Base-by-base conservation (phyloP, 2,797 vertebrate species). In the Psittacula echo region DNA sequence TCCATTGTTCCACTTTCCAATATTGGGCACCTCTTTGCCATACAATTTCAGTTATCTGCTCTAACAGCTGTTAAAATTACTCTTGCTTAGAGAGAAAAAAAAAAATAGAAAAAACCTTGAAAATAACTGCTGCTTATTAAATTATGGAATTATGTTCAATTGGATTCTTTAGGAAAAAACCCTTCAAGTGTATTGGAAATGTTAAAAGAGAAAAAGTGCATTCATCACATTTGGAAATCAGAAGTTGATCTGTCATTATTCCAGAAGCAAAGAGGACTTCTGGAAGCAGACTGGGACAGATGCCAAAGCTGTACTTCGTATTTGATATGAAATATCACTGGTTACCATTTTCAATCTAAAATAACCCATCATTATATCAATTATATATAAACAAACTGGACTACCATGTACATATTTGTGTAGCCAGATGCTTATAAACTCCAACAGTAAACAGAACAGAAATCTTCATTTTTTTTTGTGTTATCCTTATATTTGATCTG, bases 61-160 rank as follows among this genome's bases (percentile, higher is more conserved):
- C 41, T 47, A 93, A 60, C 50, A 95, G 67, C 62, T 87, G 42
- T 66, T 73, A 82, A 79, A 90, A 76, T 77, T 85, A 77, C 27
- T 85, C 51, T 66, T 87, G 44, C 67, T 87, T 47, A 41, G 29
- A 77, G 5, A 76, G 14, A 21, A 72, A 66, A 61, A 91, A 91
- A 54, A 47, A 5, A 58, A 23, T 34, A 60, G 12, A 64, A 73
- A 87, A 73, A 16, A 11, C 73, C 20, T 67, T 50, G 15, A 76
- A 92, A 91, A 83, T 83, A 87, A 83, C 37, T 74, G 47, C n/a
- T 67, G 74, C 37, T 93, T 87, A 87, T 58, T 82, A 54, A 93
- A 82, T 39, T 76, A 79, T 4, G 11, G 48, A 77, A 79, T 85
- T 34, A 53, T 6, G 3, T 41, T 39, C 66, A 66, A 73, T 39